Conservation (phyloP, 1,140 invertebrate species). For the Listronotus bonariensis region DNA sequence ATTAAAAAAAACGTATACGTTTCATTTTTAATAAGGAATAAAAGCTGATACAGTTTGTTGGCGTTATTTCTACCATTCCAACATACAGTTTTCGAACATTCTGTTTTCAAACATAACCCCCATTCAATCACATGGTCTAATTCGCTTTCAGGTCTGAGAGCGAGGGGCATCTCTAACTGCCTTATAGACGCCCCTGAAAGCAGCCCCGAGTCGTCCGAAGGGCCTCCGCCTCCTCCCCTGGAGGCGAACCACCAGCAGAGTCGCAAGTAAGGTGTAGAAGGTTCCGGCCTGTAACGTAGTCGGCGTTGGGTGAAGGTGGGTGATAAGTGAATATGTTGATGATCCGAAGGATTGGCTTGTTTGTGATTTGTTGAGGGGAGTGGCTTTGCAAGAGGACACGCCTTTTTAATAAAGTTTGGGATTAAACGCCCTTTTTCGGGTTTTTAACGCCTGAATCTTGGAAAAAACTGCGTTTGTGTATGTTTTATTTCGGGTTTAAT, state of each 20-base stretch:
- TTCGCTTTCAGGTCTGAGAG: conserved; percentile 40
- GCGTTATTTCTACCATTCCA: neutral
- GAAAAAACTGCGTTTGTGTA: too few species aligned
- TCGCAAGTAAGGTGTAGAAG: conserved; percentile 51
- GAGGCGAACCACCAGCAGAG: conserved; percentile 50
- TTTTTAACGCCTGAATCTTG: too few species aligned
- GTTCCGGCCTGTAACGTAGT: conserved; percentile 54
- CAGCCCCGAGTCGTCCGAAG: conserved; percentile 53
- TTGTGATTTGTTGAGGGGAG: too few species aligned
- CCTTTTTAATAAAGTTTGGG: too few species aligned
- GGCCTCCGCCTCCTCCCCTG: conserved; percentile 52
- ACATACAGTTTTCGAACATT: conserved; percentile 13
- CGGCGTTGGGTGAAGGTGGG: neutral
- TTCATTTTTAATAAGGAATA: too few species aligned
- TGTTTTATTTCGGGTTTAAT: too few species aligned
- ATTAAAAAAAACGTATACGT: too few species aligned
- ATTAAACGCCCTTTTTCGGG: too few species aligned
- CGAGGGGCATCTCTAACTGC: conserved; percentile 52
- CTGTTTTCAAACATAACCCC: neutral
- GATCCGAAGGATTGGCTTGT: too few species aligned
- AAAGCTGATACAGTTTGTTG: too few species aligned
- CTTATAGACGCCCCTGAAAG: conserved; percentile 53
- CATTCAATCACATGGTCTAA: neutral
- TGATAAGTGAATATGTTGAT: too few species aligned
- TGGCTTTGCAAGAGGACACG: too few species aligned